A percentile compares a stretch with the other conserved stretches of the same genome.
phyloP scores from a whole-genome alignment of 1,140 invertebrate genomes.

The Linepithema humile region DNA sequence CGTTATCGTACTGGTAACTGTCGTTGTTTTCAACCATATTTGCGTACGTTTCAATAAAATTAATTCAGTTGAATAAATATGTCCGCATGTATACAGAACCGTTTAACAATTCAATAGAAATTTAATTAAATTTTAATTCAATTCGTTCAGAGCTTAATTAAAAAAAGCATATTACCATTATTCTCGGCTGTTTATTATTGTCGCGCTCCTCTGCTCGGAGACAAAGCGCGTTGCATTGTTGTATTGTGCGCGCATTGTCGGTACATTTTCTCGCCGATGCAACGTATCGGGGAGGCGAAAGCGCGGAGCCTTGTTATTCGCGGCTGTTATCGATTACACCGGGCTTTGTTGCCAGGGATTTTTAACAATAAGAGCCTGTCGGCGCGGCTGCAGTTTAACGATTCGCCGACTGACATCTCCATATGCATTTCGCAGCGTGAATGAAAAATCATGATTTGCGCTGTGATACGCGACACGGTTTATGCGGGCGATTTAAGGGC shows the following conservation, averaged over 20 bases:
- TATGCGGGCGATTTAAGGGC: slow-evolving; percentile 21
- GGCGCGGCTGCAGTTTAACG: slow-evolving; percentile 41
- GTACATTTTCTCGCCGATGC: slow-evolving; percentile 27
- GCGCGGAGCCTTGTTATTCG: slow-evolving; percentile 36
- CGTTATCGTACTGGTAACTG: not conserved
- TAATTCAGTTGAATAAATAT: not conserved
- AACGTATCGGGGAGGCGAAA: not conserved
- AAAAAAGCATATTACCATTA: too few species aligned
- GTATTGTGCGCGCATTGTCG: slow-evolving; percentile 14
- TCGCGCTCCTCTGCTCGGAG: not conserved
- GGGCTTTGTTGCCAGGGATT: slow-evolving; percentile 56
- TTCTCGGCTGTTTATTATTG: slow-evolving; percentile 4
- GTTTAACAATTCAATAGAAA: not conserved
- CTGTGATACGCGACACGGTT: not conserved
- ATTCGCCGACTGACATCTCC: slow-evolving; percentile 30
- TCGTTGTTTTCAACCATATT: not conserved
- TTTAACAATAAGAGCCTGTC: slow-evolving; percentile 57
- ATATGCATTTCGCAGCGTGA: not conserved
- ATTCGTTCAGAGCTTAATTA: not conserved
- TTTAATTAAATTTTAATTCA: not conserved
- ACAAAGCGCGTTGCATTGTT: slow-evolving; percentile 28
- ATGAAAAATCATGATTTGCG: not conserved
- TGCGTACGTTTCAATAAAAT: not conserved
- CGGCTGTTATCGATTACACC: slow-evolving; percentile 47
- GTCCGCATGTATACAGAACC: not conserved